Evolutionary conservation across 2,113 vertebrate species (phyloP).

Genomic region (Mustela lutreola): DNA sequence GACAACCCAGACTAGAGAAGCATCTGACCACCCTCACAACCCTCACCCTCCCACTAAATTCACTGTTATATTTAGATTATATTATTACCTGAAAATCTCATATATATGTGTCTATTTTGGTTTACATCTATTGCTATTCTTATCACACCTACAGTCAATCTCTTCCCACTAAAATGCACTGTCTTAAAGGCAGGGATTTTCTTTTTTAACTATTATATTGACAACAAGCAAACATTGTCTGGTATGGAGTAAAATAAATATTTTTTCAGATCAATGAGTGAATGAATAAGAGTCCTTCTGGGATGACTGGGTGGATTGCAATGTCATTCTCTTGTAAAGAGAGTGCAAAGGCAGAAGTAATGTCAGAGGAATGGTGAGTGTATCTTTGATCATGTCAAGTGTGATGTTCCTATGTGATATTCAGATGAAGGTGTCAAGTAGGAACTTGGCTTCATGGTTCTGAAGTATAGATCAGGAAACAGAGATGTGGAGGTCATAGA

Average conservation of each 20-base stretch:
- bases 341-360: conserved; percentile 31
- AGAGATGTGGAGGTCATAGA: not conserved
- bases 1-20: not conserved
- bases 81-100: conserved; percentile 11
- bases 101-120: not conserved
- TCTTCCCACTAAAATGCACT: not conserved
- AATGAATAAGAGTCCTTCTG: conserved; percentile 41
- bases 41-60: not conserved
- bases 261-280: conserved; percentile 24
- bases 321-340: not conserved
- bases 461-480: not conserved
- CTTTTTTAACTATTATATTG: not conserved
- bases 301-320: not conserved
- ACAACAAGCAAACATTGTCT: not conserved
- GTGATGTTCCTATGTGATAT: not conserved
- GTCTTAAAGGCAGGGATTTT: not conserved
- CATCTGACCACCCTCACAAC: not conserved
- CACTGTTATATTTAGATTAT: not conserved
- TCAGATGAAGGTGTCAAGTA: not conserved
- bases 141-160: not conserved
- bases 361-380: not conserved
- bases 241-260: not conserved
- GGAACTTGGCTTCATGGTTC: not conserved
- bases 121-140: not conserved
- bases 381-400: not conserved